A percentile compares a stretch with the other conserved stretches of the same genome.
Evolutionary conservation across 2,797 vertebrate genomes (phyloP).

Genomic region (Dromococcyx pavoninus): DNA sequence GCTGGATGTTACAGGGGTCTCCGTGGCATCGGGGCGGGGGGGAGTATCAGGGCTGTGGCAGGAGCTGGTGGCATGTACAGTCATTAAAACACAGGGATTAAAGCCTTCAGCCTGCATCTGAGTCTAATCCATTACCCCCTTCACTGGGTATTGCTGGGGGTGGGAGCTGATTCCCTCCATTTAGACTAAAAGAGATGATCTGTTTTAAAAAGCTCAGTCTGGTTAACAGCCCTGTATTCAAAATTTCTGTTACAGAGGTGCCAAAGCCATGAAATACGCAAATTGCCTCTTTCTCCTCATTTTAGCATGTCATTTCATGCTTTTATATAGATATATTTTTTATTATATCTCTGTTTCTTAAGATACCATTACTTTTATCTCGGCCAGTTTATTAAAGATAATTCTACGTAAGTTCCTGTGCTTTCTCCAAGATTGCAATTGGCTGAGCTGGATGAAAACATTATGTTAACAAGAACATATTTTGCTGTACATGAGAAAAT

Average conservation of each 20-base stretch:
- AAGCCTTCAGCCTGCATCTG: constrained; percentile 45
- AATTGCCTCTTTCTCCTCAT: constrained; percentile 47
- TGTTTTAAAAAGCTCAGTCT: neutral
- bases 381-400: constrained; percentile 62
- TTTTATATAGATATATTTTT: constrained; percentile 53
- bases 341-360: constrained; percentile 46
- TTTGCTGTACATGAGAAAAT: constrained; percentile 11
- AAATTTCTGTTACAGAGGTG: neutral
- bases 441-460: constrained; percentile 3
- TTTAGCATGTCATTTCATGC: constrained; percentile 50
- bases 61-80: neutral
- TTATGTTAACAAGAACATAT: constrained; percentile 31
- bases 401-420: constrained; percentile 24
- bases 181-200: neutral
- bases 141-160: neutral
- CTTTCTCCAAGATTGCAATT: neutral
- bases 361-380: constrained; percentile 52
- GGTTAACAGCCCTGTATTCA: neutral
- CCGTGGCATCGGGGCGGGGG: fast-evolving
- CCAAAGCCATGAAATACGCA: constrained; percentile 7
- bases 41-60: neutral
- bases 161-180: neutral
- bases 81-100: neutral
- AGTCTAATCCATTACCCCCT: constrained; percentile 34
- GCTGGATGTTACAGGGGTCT: fast-evolving